Base-by-base conservation (phyloP, 2,797 vertebrate genomes). In the Pseudochromis fuscus region DNA sequence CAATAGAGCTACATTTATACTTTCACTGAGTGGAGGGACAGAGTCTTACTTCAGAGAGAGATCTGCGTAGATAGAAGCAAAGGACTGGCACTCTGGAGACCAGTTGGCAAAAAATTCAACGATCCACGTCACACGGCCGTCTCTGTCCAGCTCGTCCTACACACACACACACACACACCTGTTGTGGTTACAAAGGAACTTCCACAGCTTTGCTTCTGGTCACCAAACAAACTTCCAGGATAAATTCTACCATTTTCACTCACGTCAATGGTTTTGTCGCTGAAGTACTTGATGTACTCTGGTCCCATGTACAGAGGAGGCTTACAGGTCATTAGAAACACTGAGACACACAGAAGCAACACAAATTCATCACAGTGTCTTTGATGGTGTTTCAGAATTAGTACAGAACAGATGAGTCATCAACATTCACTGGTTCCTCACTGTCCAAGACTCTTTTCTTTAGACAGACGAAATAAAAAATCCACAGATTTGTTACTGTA, bases 221-320 rank as follows among this genome's bases (percentile, higher is more conserved):
- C 15, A 3, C 13, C 4, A 35, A 2, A 5, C 16, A 19, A 42
- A 42, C 18, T 8, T 42, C 18, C 7, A 19, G 11, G 3, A 13
- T 4, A 35, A 3, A 35, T 35, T 35, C 15, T 35, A 13, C 12
- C 33, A 33, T 33, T 33, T 33, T 33, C n/a, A 65, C 96, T 96
- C 87, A 98, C 98, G 1, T 96, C 96, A 1, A 98, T 96, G 64
- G 95, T 98, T 79, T 96, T 96, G 88, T 98, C 97, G 4, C 74
- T 98, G 91, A 99, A 97, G 89, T 98, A 99, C 74, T 95, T 98
- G 90, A 98, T 97, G 88, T 97, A 96, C 62, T 99, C 98, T 0
- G 98, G 97, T 62, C 98, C 98, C 95, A 97, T 95, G 87, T 98
- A 98, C 11, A 98, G 84, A 0, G 98, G 97, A 0, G 96, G 95